Evolutionary conservation across 2,888 invertebrate genomes (phyloP).

Genomic region (Anaspis maculata): DNA sequence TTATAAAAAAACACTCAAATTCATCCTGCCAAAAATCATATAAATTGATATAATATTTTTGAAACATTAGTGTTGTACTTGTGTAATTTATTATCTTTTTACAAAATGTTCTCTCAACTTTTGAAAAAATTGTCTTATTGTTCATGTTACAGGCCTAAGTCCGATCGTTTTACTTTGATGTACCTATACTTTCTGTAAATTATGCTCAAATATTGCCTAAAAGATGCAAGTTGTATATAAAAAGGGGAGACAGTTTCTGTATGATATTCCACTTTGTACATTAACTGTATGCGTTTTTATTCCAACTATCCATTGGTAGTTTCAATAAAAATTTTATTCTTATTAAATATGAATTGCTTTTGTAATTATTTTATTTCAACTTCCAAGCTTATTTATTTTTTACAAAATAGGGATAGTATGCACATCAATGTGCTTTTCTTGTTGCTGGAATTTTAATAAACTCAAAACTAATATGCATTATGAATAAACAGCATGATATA

Average conservation of each 20-base stretch:
- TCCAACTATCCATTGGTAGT: constrained; percentile 20
- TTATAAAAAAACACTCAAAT: constrained; percentile 11
- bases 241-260: constrained; percentile 35
- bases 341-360: constrained; percentile 1
- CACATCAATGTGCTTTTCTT: constrained; percentile 2
- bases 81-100: constrained; percentile 7
- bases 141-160: too few species aligned
- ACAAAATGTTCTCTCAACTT: constrained; percentile 1
- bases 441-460: background rate
- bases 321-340: constrained; percentile 7
- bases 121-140: constrained; percentile 6
- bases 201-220: too few species aligned
- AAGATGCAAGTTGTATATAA: too few species aligned
- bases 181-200: too few species aligned
- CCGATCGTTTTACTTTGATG: too few species aligned
- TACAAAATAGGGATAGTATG: constrained; percentile 1
- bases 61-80: constrained; percentile 13
- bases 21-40: constrained; percentile 23
- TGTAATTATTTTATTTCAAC: constrained; percentile 2
- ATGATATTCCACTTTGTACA: constrained; percentile 30
- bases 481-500: background rate
- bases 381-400: constrained; percentile 1
- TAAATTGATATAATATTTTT: constrained; percentile 13
- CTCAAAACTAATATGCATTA: background rate
- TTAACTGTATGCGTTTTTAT: constrained; percentile 29